phyloP scores from a whole-genome alignment of 1,140 invertebrate genomes.

The Anoplophora glabripennis region DNA sequence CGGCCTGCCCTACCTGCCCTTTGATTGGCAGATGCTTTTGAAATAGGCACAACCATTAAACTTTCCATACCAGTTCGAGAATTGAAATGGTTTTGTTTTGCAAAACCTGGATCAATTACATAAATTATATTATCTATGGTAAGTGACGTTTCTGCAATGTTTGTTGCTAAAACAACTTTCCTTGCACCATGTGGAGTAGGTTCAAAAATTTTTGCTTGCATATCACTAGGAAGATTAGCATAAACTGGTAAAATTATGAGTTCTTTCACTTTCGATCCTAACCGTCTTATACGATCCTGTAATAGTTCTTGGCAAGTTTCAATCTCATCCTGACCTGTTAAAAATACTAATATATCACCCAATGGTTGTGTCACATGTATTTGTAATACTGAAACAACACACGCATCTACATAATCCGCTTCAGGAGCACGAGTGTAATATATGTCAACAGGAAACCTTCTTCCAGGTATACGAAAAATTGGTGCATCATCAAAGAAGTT shows the following conservation, averaged over 20 bases:
- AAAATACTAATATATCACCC: slow-evolving; percentile 95
- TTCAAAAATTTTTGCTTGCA: slow-evolving; percentile 98
- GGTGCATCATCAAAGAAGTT: slow-evolving; percentile 98
- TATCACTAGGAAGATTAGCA: slow-evolving; percentile 96
- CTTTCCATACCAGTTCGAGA: slow-evolving; percentile 92
- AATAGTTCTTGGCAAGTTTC: slow-evolving; percentile 94
- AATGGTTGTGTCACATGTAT: slow-evolving; percentile 95
- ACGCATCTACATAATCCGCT: slow-evolving; percentile 97
- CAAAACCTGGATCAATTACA: slow-evolving; percentile 99
- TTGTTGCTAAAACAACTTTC: slow-evolving; percentile 96
- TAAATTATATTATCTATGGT: slow-evolving; percentile 99
- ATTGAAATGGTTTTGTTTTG: slow-evolving; percentile 99
- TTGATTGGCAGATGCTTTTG: slow-evolving; percentile 95
- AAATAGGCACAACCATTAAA: slow-evolving; percentile 95
- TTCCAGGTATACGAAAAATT: slow-evolving; percentile 94
- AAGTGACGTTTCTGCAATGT: slow-evolving; percentile 98
- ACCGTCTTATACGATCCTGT: slow-evolving; percentile 80
- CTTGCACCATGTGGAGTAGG: slow-evolving; percentile 92
- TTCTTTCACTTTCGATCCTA: slow-evolving; percentile 92
- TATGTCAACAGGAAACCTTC: slow-evolving; percentile 88
- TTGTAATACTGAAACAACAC: slow-evolving; percentile 93
- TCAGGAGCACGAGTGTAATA: slow-evolving; percentile 99
- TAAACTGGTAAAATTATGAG: slow-evolving; percentile 95
- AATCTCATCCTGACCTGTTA: slow-evolving; percentile 96
- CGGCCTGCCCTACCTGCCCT: slow-evolving; percentile 88